Percentiles rank a stretch among this genome's conserved stretches.
phyloP scores from a whole-genome alignment of 2,888 invertebrate species.

The Lucinisca nassula region DNA sequence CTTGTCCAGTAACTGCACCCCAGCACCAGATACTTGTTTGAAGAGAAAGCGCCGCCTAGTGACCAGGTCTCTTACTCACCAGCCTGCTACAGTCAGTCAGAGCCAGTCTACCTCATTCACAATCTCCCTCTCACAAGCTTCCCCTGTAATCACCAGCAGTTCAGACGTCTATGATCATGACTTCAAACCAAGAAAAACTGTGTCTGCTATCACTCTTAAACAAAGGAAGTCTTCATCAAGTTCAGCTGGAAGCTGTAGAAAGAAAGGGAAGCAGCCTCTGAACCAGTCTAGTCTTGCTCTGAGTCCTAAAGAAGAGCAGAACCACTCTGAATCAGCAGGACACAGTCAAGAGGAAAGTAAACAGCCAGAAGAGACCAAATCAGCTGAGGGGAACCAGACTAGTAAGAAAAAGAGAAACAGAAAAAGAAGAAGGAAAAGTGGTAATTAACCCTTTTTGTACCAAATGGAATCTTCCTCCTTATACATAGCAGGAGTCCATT shows the following conservation, averaged over 20 bases:
- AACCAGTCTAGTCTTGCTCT: background rate
- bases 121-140: conserved; percentile 38
- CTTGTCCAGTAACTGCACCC: conserved; percentile 65
- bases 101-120: conserved; percentile 25
- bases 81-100: background rate
- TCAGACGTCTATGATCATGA: background rate
- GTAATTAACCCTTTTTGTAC: too few species aligned
- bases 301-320: background rate
- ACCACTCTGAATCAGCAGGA: background rate
- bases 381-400: background rate
- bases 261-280: background rate
- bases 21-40: conserved; percentile 72
- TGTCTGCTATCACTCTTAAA: background rate
- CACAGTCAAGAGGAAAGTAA: background rate
- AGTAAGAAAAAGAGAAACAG: background rate
- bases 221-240: conserved; percentile 45
- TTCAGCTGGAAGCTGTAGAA: background rate
- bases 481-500: too few species aligned
- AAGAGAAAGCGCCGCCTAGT: conserved; percentile 72
- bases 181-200: background rate
- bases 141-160: conserved; percentile 45
- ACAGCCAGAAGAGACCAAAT: background rate
- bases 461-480: too few species aligned
- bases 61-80: conserved; percentile 56
- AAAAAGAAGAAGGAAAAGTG: conserved; percentile 32